These are phyloP conservation scores for Odontamblyopus rebecca DNA, from an alignment of 2,797 vertebrate species.

Conservation along the genomic window DNA sequence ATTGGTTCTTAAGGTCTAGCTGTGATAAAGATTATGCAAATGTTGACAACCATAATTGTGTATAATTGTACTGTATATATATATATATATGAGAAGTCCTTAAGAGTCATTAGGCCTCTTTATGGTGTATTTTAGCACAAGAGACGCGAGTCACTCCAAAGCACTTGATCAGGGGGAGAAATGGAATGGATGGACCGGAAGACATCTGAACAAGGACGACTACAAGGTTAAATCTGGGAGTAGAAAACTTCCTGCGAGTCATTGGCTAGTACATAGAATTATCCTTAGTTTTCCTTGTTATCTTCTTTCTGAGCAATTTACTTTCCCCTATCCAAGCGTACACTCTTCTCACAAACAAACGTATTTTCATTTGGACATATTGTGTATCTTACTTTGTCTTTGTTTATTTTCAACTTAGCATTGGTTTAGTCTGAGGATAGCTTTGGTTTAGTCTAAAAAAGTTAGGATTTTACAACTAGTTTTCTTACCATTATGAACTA, in stretches of 20 bases:
- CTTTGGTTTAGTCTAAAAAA: neutral
- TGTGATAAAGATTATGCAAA: slow-evolving; percentile 75
- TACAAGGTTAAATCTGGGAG: slow-evolving; percentile 13
- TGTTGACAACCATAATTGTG: slow-evolving; percentile 73
- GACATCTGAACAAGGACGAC: slow-evolving; percentile 30
- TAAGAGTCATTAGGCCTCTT: slow-evolving; percentile 52
- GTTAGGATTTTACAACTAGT: neutral
- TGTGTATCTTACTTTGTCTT: neutral
- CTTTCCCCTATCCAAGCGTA: neutral
- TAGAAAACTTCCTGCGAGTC: neutral
- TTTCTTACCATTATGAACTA: neutral
- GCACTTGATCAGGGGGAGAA: slow-evolving; percentile 51
- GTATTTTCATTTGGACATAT: neutral
- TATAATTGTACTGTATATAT: slow-evolving; percentile 73
- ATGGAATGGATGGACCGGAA: slow-evolving; percentile 18
- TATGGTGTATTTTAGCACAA: slow-evolving; percentile 41
- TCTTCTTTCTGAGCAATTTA: neutral
- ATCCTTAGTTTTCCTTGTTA: neutral
- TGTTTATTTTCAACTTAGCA: neutral
- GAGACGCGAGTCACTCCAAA: slow-evolving; percentile 49
- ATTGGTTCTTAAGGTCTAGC: slow-evolving; percentile 67
- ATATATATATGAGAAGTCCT: slow-evolving; percentile 71
- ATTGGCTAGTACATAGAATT: neutral
- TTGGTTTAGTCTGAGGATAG: neutral
- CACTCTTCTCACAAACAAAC: neutral